phyloP scores from a whole-genome alignment of 2,113 vertebrate species.

The Vicugna pacos region DNA sequence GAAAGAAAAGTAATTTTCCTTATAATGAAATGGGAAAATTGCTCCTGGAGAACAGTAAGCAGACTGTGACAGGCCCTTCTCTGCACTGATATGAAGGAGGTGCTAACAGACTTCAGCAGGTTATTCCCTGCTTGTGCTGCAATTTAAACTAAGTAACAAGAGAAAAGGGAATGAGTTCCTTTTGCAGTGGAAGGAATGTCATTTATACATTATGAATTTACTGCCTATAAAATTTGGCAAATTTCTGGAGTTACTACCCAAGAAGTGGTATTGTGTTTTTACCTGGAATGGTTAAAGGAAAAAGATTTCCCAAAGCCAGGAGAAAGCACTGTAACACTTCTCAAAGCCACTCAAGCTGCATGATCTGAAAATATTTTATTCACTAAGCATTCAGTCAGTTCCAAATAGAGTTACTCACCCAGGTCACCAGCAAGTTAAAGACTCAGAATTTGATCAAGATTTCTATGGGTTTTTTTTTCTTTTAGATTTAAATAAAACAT shows the following conservation, averaged over 20 bases:
- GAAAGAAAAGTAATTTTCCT: conserved; percentile 35
- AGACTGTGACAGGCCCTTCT: neutral
- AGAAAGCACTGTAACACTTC: neutral
- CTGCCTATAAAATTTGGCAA: neutral
- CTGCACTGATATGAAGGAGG: neutral
- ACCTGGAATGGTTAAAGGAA: conserved; percentile 7
- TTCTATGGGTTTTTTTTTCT: neutral
- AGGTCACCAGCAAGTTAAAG: conserved; percentile 39
- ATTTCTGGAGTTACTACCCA: neutral
- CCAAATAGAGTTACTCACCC: neutral
- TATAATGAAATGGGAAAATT: neutral
- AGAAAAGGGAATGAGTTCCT: neutral
- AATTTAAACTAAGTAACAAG: neutral
- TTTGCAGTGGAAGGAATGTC: neutral
- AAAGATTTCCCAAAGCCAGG: conserved; percentile 25
- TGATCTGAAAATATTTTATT: neutral
- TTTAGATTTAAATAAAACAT: neutral
- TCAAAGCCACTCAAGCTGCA: neutral
- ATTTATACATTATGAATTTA: neutral
- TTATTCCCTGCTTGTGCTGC: neutral
- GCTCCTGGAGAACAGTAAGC: neutral
- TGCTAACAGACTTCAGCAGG: neutral
- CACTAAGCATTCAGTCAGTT: conserved; percentile 14
- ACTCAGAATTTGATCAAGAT: conserved; percentile 14
- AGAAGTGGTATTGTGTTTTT: neutral